Base-by-base conservation (phyloP, 2,113 vertebrate species). In the Phasianus colchicus region DNA sequence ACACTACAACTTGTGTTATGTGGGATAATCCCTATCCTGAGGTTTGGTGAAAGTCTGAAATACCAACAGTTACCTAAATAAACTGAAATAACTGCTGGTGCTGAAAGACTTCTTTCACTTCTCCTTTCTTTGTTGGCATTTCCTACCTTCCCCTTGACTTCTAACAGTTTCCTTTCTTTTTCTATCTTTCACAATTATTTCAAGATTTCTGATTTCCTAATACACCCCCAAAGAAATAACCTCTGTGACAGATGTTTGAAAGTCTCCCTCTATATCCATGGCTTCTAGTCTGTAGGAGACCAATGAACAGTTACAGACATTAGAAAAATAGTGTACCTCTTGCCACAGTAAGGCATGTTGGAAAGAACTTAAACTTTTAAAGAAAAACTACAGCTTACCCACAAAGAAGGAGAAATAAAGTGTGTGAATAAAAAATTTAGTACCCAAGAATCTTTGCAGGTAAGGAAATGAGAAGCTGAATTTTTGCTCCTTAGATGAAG, bases 341-440 rank as follows among this genome's bases (percentile, higher is more conserved):
- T 42, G 29, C 13, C 11, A 16, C 66, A 43, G 24, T 71, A 80
- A 67, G 9, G 24, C 4, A 2, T 0, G 0, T 3, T 69, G 47
- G 67, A 86, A 77, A 14, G 58, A 64, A n/a, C 22, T 16, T 27
- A 81, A 50, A 50, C 20, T 69, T 66, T 13, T 47, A 57, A 73
- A 66, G 11, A 11, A 77, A 74, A 89, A 63, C 3, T 17, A 22
- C 7, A 54, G 3, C n/a, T 55, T 54, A 55, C 24, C 50, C 50
- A 57, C 47, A 20, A 83, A 77, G 13, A 54, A 3, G 70, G 6
- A 71, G 4, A 32, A 70, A 21, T 2, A 45, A 5, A 8, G 5
- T 25, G 27, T 16, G 11, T 3, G 2, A 63, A 27, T 18, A 24
- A 10, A 47, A 58, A 42, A 61, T 54, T 86, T 32, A 30, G 20